phyloP scores from a whole-genome alignment of 2,113 vertebrate genomes.

The Odocoileus virginianus region DNA sequence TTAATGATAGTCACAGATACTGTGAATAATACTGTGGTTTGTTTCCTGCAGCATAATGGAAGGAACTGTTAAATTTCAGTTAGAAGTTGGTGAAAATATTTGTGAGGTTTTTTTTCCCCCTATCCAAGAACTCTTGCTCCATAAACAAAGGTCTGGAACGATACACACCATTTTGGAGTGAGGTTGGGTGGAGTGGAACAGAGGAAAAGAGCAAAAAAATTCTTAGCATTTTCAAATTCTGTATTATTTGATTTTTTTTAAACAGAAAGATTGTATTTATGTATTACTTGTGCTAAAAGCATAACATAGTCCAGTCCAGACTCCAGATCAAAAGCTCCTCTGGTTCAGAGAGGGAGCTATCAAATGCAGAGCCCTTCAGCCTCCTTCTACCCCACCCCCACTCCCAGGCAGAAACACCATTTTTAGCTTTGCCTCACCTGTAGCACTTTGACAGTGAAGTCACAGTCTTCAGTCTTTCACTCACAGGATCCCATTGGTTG shows the following conservation, averaged over 20 bases:
- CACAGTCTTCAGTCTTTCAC: neutral
- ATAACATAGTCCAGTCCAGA: neutral
- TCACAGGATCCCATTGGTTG: neutral
- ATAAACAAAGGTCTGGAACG: slow-evolving; percentile 6
- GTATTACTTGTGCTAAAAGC: neutral
- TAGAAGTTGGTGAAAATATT: neutral
- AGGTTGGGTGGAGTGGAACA: neutral
- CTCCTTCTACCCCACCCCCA: neutral
- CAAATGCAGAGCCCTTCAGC: neutral
- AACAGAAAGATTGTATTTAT: neutral
- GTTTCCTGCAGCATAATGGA: neutral
- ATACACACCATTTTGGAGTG: neutral
- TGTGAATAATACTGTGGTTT: neutral
- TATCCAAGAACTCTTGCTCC: neutral
- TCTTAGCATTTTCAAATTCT: neutral
- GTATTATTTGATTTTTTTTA: neutral
- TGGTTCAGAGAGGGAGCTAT: neutral
- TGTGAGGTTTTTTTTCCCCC: neutral
- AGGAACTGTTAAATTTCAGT: neutral
- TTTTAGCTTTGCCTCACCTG: neutral
- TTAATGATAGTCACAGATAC: neutral
- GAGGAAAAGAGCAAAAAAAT: neutral
- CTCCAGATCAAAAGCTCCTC: neutral
- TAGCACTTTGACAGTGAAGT: neutral
- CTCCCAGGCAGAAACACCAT: neutral